Evolutionary conservation across 2,888 invertebrate species (phyloP).

Genomic region (Blomia tropicalis): DNA sequence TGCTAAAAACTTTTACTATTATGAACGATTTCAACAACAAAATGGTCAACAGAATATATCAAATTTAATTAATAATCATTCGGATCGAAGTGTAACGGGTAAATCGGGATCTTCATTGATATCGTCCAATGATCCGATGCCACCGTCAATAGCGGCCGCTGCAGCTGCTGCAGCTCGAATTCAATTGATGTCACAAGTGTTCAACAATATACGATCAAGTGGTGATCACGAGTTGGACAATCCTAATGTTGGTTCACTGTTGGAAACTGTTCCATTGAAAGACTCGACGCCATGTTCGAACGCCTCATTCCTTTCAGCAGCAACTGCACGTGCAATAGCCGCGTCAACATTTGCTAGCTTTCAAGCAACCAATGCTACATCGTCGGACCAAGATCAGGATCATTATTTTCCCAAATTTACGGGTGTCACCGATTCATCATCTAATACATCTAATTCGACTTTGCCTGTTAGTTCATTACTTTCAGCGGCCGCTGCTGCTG

Average conservation of each 20-base stretch:
- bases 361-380: neutral
- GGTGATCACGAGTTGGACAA: neutral
- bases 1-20: neutral
- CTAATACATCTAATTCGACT: neutral
- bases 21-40: neutral
- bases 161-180: constrained; percentile 12
- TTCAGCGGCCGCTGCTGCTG: neutral
- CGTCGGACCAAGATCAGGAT: neutral
- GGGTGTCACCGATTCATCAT: too few relatives aligned
- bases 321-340: constrained; percentile 25
- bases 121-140: neutral
- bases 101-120: neutral
- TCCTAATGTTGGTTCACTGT: neutral
- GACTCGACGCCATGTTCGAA: neutral
- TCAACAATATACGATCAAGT: neutral
- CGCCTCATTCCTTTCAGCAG: constrained; percentile 4
- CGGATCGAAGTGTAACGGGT: neutral
- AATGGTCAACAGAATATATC: neutral
- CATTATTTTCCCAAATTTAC: constrained; percentile 1
- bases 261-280: neutral
- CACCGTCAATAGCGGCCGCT: neutral
- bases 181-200: constrained; percentile 15
- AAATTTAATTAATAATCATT: neutral
- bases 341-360: constrained; percentile 22
- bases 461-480: constrained; percentile 3